phyloP scores from a whole-genome alignment of 2,888 invertebrate genomes.

The Augiades crinisus region DNA sequence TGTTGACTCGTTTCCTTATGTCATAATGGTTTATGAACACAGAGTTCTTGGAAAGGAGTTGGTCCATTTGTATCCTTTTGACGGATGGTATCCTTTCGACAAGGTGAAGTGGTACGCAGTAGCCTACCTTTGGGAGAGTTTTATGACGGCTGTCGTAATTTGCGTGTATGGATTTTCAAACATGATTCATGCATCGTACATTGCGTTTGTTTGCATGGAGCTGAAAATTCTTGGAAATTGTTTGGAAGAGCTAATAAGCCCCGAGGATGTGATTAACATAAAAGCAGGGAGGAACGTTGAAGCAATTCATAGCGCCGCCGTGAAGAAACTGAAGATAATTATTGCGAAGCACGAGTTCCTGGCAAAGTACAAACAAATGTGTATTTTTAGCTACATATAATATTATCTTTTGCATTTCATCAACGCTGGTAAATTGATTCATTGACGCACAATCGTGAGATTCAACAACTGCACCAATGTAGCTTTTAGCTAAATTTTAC shows the following conservation, averaged over 20 bases:
- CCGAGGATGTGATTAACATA: slow-evolving; percentile 44
- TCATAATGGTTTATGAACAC: slow-evolving; percentile 57
- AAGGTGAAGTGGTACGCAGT: slow-evolving; percentile 58
- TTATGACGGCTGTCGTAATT: slow-evolving; percentile 58
- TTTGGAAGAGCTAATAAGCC: slow-evolving; percentile 46
- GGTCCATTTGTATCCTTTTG: slow-evolving; percentile 56
- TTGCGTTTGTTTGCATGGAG: slow-evolving; percentile 62
- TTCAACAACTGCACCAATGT: slow-evolving; percentile 1
- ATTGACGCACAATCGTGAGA: slow-evolving; percentile 4
- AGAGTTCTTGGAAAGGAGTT: slow-evolving; percentile 42
- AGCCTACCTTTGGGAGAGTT: slow-evolving; percentile 61
- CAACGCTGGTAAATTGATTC: not conserved
- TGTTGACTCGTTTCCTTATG: slow-evolving; percentile 54
- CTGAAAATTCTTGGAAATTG: slow-evolving; percentile 52
- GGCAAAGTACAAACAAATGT: slow-evolving; percentile 43
- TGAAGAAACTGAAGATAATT: slow-evolving; percentile 48
- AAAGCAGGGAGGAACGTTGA: slow-evolving; percentile 29
- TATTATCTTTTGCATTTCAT: slow-evolving; percentile 6
- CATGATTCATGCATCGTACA: slow-evolving; percentile 51
- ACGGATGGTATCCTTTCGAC: slow-evolving; percentile 71
- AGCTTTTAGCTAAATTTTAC: not conserved
- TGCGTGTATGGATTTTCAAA: slow-evolving; percentile 49
- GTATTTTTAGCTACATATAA: slow-evolving; percentile 22
- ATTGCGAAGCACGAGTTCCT: slow-evolving; percentile 52
- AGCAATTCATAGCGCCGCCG: slow-evolving; percentile 41